These are phyloP conservation scores for Bilobella aurantiaca DNA, from an alignment of 1,140 invertebrate species.

Conservation along the genomic window DNA sequence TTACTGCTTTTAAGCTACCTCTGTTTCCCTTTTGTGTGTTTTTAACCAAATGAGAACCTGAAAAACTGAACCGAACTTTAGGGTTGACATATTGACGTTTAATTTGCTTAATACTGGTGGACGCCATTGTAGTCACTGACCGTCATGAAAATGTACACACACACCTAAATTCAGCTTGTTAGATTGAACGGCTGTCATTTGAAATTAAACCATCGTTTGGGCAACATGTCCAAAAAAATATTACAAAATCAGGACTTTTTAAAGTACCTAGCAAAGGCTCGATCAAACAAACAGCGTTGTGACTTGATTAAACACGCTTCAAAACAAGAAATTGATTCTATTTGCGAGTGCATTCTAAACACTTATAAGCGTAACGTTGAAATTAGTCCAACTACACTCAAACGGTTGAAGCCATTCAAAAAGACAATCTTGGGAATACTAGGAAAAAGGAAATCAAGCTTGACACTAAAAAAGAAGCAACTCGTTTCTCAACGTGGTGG, in stretches of 20 bases:
- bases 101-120: too few relatives aligned
- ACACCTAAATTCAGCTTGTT: too few relatives aligned
- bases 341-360: not conserved
- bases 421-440: not conserved
- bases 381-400: not conserved
- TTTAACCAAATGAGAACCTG: not conserved
- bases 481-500: not conserved
- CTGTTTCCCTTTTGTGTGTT: not conserved
- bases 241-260: too few relatives aligned
- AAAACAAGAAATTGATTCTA: not conserved
- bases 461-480: not conserved
- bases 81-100: too few relatives aligned
- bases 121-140: too few relatives aligned
- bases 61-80: too few relatives aligned
- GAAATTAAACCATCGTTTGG: too few relatives aligned
- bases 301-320: not conserved
- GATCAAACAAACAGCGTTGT: not conserved
- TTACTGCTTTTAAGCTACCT: not conserved
- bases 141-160: too few relatives aligned
- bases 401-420: not conserved
- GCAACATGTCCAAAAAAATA: too few relatives aligned
- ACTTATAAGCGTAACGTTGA: not conserved
- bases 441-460: not conserved
- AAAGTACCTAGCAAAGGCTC: not conserved
- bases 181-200: too few relatives aligned